Evolutionary conservation across 1,140 invertebrate species (phyloP).

Genomic region (Drosophila ercepeae): DNA sequence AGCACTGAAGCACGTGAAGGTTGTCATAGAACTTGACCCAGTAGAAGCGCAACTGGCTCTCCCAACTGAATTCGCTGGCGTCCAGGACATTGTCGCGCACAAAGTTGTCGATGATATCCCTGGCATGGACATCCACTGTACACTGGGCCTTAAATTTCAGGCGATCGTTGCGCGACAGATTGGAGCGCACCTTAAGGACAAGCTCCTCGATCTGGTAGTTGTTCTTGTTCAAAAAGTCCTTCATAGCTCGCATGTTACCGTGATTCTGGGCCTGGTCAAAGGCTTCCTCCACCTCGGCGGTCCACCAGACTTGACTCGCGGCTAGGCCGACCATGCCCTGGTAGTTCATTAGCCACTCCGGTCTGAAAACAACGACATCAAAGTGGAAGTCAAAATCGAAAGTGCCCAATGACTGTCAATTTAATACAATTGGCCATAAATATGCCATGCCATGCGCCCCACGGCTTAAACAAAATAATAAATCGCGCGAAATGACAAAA

Average conservation of each 20-base stretch:
- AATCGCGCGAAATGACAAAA: conserved; percentile 83
- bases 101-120: conserved; percentile 94
- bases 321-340: conserved; percentile 94
- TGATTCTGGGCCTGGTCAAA: conserved; percentile 89
- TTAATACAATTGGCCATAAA: conserved; percentile 83
- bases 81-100: conserved; percentile 93
- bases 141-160: conserved; percentile 94
- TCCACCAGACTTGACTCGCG: conserved; percentile 96
- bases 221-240: conserved; percentile 91
- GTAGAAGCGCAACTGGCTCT: conserved; percentile 95
- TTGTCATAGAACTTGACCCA: conserved; percentile 94
- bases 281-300: conserved; percentile 95
- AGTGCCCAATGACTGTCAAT: conserved; percentile 77
- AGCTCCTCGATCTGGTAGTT: conserved; percentile 94
- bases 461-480: conserved; percentile 77
- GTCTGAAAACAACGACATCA: conserved; percentile 53
- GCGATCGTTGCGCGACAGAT: conserved; percentile 91
- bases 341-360: conserved; percentile 94
- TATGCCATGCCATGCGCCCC: conserved; percentile 61
- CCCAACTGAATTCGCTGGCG: conserved; percentile 94
- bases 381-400: conserved; percentile 57
- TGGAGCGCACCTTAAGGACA: conserved; percentile 87
- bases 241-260: conserved; percentile 94
- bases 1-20: conserved; percentile 92
- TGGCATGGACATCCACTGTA: conserved; percentile 95